Percentiles rank a stretch among this genome's conserved stretches.
Conservation (phyloP, 2,888 invertebrate genomes). For the Hemaris fuciformis region DNA sequence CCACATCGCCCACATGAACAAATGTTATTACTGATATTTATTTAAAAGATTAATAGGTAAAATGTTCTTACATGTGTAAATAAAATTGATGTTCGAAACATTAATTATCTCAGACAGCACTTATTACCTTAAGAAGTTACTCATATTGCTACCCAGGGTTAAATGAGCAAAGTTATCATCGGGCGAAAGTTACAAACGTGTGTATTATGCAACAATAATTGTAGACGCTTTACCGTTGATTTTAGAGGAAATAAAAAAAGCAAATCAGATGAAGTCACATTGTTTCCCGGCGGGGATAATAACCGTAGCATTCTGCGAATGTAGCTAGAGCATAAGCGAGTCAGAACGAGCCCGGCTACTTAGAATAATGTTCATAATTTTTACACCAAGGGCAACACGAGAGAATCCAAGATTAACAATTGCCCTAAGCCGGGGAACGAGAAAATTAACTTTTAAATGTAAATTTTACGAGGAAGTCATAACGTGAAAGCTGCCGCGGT, state of each 20-base stretch:
- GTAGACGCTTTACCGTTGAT: neutral
- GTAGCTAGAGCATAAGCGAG: constrained; percentile 22
- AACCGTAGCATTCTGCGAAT: constrained; percentile 26
- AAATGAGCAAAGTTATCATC: neutral
- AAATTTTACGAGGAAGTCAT: constrained; percentile 81
- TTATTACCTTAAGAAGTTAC: neutral
- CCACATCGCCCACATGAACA: neutral
- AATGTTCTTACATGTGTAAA: too few species aligned
- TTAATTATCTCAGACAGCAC: neutral
- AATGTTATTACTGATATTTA: neutral
- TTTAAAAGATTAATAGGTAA: neutral
- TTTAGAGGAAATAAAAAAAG: constrained; percentile 23
- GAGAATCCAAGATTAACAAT: constrained; percentile 75
- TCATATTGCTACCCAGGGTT: neutral
- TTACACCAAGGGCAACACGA: constrained; percentile 49
- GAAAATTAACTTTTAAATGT: constrained; percentile 81
- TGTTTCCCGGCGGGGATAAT: constrained; percentile 23
- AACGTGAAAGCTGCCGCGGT: constrained; percentile 79
- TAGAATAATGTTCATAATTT: constrained; percentile 58
- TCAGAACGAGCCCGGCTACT: constrained; percentile 32
- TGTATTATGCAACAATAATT: neutral
- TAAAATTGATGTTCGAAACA: neutral
- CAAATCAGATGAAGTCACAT: constrained; percentile 32
- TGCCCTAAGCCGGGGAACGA: constrained; percentile 66
- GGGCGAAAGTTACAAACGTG: neutral